Base-by-base conservation (phyloP, 1,140 invertebrate species). In the Sipha flava region DNA sequence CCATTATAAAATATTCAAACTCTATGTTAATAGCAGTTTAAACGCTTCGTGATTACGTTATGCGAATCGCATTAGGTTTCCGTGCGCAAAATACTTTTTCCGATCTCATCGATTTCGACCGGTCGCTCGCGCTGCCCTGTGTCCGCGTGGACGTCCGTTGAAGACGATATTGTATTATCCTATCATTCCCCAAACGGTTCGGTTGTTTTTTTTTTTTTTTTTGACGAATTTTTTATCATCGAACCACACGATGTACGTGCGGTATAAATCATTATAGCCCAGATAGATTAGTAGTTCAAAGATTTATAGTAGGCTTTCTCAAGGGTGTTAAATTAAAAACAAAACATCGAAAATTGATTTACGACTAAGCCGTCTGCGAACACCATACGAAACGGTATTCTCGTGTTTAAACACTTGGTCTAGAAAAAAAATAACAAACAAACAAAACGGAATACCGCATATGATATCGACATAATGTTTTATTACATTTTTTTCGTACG, bases 11-110 rank as follows among this genome's bases (percentile, higher is more conserved):
- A 66, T 66, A 66, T 66, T 66, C 12, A 66, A 66, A 66, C 26
- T 43, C 43, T 66, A 66, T 66, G 64, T 66, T 66, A 66, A 66
- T 66, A 66, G 64, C 37, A 23, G 64, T 43, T 43, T 66, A 66
- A 66, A 66, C 21, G 43, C 43, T 66, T 66, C 64, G 43, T 66
- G 43, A 66, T 66, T 66, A 66, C 64, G 64, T 66, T 66, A 66
- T 66, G 23, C 0, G 14, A 23, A 66, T 66, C 37, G 21, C 21
- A 43, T 43, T 43, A 43, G 37, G 21, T n/a, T n/a, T n/a, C n/a
- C n/a, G n/a, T 21, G 21, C 4, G 49, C 23, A 43, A 34, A 43
- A 66, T 26, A 43, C 34, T n/a, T 43, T 43, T 43, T 66, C 43
- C 12, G 64, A 43, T 43, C 40, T 43, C 16, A 43, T 66, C 64